Evolutionary conservation across 2,113 vertebrate genomes (phyloP), one percentile per base, ranked within the genome.

Genomic region (Tonatia bakeri): DNA sequence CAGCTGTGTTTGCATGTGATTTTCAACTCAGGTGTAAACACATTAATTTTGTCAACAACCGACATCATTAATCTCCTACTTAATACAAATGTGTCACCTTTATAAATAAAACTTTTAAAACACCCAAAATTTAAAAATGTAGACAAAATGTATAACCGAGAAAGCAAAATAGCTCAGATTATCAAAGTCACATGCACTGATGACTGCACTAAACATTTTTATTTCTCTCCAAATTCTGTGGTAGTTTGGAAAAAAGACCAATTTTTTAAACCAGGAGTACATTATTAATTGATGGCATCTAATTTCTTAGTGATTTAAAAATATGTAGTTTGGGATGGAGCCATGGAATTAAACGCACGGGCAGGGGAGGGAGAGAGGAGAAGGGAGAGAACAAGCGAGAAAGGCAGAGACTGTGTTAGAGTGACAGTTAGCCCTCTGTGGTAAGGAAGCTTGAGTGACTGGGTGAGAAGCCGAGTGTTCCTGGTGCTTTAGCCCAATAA

Each of bases 291-390:
- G 65, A 90, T 93, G 56, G 81, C 10, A 45, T 81, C 33, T 86
- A 67, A 90, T 93, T 90, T 92, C 72, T 73, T 81, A 69, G 40
- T 67, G 73, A 90, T 59, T 89, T 81, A 11, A 56, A 93, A 87
- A 64, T 82, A 69, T 11, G 26, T 73, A 67, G 54, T 73, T 56
- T 88, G 17, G 54, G 50, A 73, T 73, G 28, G 22, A 73, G 33
- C 61, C 70, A 50, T 15, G 40, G 70, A 79, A 47, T 79, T 56
- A 73, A 83, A 86, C 80, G 64, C 52, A 54, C 9, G 38, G 33
- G 7, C 14, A 94, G 64, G 61, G 38, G 22, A 67, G 43, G 24
- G 26, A 33, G 8, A 7, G 31, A 67, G 64, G 33, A 31, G 28
- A 64, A 75, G 43, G 28, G 26, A 10, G 40, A 40, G 6, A 93